Evolutionary conservation across 2,888 invertebrate species (phyloP), one percentile per base, ranked within the genome.

Genomic region (Perizoma affinitatum): DNA sequence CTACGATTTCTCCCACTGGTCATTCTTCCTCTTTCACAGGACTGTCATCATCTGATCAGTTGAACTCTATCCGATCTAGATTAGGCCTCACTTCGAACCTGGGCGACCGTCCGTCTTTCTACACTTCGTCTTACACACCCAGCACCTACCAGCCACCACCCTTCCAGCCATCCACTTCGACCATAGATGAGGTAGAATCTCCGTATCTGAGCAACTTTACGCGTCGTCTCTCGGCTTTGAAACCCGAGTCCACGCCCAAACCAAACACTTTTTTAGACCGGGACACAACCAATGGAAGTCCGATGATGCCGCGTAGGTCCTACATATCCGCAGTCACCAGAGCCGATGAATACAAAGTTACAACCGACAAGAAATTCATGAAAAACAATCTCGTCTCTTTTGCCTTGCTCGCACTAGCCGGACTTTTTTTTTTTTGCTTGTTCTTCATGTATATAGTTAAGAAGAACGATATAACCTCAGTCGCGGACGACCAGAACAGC

Each of bases 161-260:
- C 67, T 90, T 86, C 56, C 88, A 86, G 65, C 88, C 87, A 2
- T 82, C 87, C 33, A 86, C 85, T 41, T 84, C 90, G 4, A 84
- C 86, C 47, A 84, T 87, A 56, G 90, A 93, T 70, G 92, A 93
- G 78, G 93, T 93, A 63, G 95, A 95, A 76, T 94, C 95, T 70
- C 95, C 95, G 54, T 96, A 94, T 82, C 86, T 95, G 74, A 95
- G 95, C 74, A 95, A 95, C 75, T 96, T 96, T 71, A 95, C 95
- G 0, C 90, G 94, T 61, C 93, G 95, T 62, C 80, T 95, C 62
- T 93, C 94, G 9, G 64, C 91, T 5, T 72, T 92, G 4, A 90
- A 92, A 65, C 73, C 91, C 0, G 91, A 91, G n/a, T 22, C 55
- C 8, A 79, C 81, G 4, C 72, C 82, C 4, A 89, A 84, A 74